These are phyloP conservation scores for Volucella zonaria DNA, from an alignment of 2,888 invertebrate genomes.

Conservation along the genomic window DNA sequence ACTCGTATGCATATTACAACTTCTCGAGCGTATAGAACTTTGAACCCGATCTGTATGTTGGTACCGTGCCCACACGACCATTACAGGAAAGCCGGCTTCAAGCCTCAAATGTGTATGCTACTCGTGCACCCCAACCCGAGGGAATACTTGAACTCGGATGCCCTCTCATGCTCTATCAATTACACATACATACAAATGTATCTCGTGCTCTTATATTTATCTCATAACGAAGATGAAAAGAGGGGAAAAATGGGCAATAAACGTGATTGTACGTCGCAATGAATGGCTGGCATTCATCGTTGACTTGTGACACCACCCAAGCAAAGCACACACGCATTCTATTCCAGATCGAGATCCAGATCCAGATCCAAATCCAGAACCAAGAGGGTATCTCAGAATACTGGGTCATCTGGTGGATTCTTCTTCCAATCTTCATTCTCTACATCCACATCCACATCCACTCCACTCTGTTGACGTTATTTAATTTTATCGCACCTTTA, in stretches of 20 bases:
- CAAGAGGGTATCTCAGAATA: constrained; percentile 33
- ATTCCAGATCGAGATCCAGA: constrained; percentile 1
- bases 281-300: constrained; percentile 63
- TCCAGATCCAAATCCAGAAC: too few species aligned
- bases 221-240: constrained; percentile 37
- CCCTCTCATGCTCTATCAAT: constrained; percentile 72
- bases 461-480: constrained; percentile 13
- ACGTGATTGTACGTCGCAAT: constrained; percentile 52
- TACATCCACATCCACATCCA: too few species aligned
- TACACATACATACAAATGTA: constrained; percentile 45
- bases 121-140: constrained; percentile 34
- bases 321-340: constrained; percentile 23
- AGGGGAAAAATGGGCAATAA: constrained; percentile 18
- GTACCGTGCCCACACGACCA: constrained; percentile 59
- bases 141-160: constrained; percentile 66
- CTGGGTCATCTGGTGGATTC: constrained; percentile 55
- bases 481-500: constrained; percentile 55
- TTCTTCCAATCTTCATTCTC: constrained; percentile 3
- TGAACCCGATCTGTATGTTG: constrained; percentile 68
- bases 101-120: constrained; percentile 23
- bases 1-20: constrained; percentile 40
- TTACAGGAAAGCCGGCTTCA: constrained; percentile 36
- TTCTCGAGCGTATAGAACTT: constrained; percentile 64
- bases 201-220: constrained; percentile 49
- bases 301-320: constrained; percentile 64